Evolutionary conservation across 1,140 invertebrate species (phyloP).

Genomic region (Apolygus lucorum): DNA sequence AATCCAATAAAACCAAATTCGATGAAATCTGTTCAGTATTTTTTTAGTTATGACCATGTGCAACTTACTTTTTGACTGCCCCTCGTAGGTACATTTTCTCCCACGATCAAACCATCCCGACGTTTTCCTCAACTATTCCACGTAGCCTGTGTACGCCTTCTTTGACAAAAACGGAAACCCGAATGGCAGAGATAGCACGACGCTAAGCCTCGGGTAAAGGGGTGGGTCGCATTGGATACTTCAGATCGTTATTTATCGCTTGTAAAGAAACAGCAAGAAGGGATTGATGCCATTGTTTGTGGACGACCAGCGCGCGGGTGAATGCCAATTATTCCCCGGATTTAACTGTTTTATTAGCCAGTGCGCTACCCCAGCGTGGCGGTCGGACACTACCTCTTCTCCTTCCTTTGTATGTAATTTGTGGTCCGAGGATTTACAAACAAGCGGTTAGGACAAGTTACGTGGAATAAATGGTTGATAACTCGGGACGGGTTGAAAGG

Average conservation of each 20-base stretch:
- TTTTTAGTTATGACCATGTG: no score
- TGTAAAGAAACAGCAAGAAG: neutral
- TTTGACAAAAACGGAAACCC: no score
- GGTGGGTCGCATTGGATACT: no score
- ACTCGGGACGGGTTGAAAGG: neutral
- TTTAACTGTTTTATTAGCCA: constrained; percentile 17
- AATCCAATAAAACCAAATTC: no score
- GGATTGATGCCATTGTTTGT: constrained; percentile 10
- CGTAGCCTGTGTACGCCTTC: no score
- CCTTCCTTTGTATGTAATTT: constrained; percentile 21
- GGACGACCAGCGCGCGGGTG: neutral
- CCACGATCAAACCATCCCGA: no score
- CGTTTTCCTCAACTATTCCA: no score
- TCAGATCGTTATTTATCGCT: constrained; percentile 7
- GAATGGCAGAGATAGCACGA: no score
- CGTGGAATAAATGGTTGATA: constrained; percentile 24
- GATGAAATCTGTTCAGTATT: no score
- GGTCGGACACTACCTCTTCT: neutral
- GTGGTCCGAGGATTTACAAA: constrained; percentile 18
- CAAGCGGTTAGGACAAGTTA: constrained; percentile 22
- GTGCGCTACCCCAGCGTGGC: neutral
- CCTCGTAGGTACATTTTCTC: no score
- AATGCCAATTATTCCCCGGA: constrained; percentile 8
- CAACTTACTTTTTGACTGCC: no score
- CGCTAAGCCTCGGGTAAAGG: no score